phyloP scores from a whole-genome alignment of 2,113 vertebrate species.

The Stegastes partitus region DNA sequence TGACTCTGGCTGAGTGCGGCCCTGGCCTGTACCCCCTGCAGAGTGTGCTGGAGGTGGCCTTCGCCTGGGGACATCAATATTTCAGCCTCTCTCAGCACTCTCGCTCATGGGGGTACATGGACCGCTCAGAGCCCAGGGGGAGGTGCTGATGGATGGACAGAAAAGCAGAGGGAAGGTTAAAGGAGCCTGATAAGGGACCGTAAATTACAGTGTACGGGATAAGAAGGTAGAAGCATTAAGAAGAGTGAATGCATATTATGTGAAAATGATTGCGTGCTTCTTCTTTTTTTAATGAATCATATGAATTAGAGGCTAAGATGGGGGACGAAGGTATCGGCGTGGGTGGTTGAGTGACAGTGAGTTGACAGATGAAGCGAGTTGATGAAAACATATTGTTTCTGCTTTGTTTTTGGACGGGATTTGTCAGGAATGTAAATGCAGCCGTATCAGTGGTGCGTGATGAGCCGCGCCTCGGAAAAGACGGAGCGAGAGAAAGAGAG shows the following conservation, averaged over 20 bases:
- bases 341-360: slow-evolving; percentile 22
- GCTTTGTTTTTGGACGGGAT: slow-evolving; percentile 34
- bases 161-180: slow-evolving; percentile 35
- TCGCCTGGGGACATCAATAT: slow-evolving; percentile 72
- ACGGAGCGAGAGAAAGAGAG: not conserved
- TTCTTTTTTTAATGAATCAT: slow-evolving; percentile 31
- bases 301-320: not conserved
- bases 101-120: slow-evolving; percentile 42
- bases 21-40: slow-evolving; percentile 41
- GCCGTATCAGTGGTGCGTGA: slow-evolving; percentile 21
- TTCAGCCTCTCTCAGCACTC: slow-evolving; percentile 61
- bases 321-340: not conserved
- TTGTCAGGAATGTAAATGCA: slow-evolving; percentile 11
- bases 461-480: slow-evolving; percentile 25
- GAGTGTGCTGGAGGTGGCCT: slow-evolving; percentile 61
- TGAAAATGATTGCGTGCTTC: slow-evolving; percentile 41
- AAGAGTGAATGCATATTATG: slow-evolving; percentile 29
- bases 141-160: slow-evolving; percentile 61
- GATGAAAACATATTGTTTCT: not conserved
- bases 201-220: slow-evolving; percentile 36
- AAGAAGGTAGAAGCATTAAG: slow-evolving; percentile 19
- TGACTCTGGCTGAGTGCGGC: slow-evolving; percentile 19
- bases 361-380: not conserved
- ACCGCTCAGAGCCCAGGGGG: slow-evolving; percentile 39
- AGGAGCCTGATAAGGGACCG: slow-evolving; percentile 26